Evolutionary conservation across 2,888 invertebrate genomes (phyloP), one percentile per base, ranked within the genome.

Genomic region (Exephanes ischioxanthus): DNA sequence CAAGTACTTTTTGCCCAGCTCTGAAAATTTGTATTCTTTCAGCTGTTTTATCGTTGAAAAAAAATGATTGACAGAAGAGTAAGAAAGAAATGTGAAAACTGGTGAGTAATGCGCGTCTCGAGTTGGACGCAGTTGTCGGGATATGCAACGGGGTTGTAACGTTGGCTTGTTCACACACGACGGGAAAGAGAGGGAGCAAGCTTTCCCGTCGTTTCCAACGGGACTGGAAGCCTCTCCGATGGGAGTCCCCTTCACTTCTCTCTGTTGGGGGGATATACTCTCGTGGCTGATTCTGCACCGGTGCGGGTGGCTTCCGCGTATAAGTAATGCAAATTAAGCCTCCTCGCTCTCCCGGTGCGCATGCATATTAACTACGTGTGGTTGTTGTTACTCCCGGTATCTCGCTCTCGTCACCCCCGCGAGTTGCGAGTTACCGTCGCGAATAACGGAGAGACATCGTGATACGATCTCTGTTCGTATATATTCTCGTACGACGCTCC

Each of bases 281-380:
- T 67, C 68, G 66, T 72, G 78, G 79, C 73, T 85, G 76, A 37
- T 76, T 70, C 48, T 75, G 48, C 79, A 30, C 73, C 79, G 53
- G 61, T 79, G 75, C 85, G 81, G 81, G 78, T 85, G 81, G 88
- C 89, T 90, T 91, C 90, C 90, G 90, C 75, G 89, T 85, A 81
- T 89, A 83, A 88, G 89, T 89, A 90, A 91, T 91, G 88, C 90
- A 92, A 92, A 92, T 92, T 90, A 92, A 91, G 88, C 90, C 90
- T 79, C 51, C 80, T 77, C 53, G 78, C 67, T 77, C 61, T 33
- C 61, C 6, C 80, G 70, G 66, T 68, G 88, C 88, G 89, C 90
- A 91, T 92, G 92, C 91, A 92, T 92, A 91, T 91, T 91, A 92
- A 92, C 88, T 87, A 91, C 88, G 84, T 84, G 91, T 90, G 91